Evolutionary conservation across 2,888 invertebrate genomes (phyloP).

Genomic region (Acleris cristana): DNA sequence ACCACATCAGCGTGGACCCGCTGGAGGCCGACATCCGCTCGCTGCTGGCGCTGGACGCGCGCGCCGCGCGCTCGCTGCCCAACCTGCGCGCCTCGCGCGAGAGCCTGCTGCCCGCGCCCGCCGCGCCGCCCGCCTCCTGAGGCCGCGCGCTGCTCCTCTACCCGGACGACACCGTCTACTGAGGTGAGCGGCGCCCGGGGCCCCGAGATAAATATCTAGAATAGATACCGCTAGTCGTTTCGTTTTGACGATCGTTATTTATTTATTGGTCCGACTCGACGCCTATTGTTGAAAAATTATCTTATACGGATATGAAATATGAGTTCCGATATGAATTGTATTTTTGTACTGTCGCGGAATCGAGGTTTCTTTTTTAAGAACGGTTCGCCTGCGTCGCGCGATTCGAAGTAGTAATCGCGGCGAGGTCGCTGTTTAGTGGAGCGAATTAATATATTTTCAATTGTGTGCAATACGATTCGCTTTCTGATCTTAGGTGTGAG

Average conservation of each 20-base stretch:
- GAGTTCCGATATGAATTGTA: neutral
- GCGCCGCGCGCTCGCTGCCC: conserved; percentile 85
- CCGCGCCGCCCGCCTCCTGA: conserved; percentile 56
- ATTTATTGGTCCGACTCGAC: too few relatives aligned
- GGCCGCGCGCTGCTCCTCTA: conserved; percentile 56
- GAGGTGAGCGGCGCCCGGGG: conserved; percentile 32
- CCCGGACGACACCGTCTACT: conserved; percentile 75
- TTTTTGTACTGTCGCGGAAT: too few relatives aligned
- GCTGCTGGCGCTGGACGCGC: conserved; percentile 78
- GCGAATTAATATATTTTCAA: too few relatives aligned
- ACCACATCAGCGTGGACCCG: conserved; percentile 78
- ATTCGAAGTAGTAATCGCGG: too few relatives aligned
- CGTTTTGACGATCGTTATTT: conserved; percentile 8
- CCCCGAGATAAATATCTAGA: conserved; percentile 23
- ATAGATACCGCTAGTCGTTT: conserved; percentile 30
- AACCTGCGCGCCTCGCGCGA: conserved; percentile 83
- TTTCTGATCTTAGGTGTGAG: too few relatives aligned
- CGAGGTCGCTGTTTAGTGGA: too few relatives aligned
- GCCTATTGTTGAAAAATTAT: neutral
- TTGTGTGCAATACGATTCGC: too few relatives aligned
- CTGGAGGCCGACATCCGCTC: conserved; percentile 73
- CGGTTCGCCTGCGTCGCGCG: too few relatives aligned
- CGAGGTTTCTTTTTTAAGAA: too few relatives aligned
- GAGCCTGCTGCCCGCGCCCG: conserved; percentile 63
- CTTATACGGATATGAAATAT: neutral